Conservation (phyloP, 1,140 invertebrate genomes). For the Rhopalosiphum padi region DNA sequence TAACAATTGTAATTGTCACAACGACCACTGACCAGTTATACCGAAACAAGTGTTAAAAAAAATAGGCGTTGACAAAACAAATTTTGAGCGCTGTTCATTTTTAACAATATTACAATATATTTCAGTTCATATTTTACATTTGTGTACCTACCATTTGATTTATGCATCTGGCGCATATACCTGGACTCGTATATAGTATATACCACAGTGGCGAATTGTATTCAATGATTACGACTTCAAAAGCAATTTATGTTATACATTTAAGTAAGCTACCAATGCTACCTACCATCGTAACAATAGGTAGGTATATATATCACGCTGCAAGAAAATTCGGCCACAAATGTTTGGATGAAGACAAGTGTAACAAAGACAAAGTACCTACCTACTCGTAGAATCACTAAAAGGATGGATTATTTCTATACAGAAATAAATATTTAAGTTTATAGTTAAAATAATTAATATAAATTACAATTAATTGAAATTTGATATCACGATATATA, state of each 20-base stretch:
- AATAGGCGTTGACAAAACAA: constrained; percentile 13
- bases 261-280: neutral
- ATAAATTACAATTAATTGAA: neutral
- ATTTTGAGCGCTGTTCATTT: neutral
- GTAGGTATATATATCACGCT: neutral
- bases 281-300: neutral
- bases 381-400: neutral
- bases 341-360: neutral
- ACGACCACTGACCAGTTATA: neutral
- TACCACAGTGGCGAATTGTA: neutral
- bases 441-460: neutral
- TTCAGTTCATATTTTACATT: constrained; percentile 23
- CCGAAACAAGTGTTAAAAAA: constrained; percentile 19
- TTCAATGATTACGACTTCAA: constrained; percentile 5
- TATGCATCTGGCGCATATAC: neutral
- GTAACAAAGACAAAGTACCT: neutral
- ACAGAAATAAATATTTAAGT: neutral
- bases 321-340: neutral
- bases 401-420: constrained; percentile 28
- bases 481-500: neutral
- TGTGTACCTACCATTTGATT: constrained; percentile 24
- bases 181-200: neutral
- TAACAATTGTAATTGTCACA: constrained; percentile 19
- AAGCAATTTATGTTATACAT: neutral
- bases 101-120: constrained; percentile 27